Evolutionary conservation across 2,113 vertebrate species (phyloP).

Genomic region (Raja brachyura): DNA sequence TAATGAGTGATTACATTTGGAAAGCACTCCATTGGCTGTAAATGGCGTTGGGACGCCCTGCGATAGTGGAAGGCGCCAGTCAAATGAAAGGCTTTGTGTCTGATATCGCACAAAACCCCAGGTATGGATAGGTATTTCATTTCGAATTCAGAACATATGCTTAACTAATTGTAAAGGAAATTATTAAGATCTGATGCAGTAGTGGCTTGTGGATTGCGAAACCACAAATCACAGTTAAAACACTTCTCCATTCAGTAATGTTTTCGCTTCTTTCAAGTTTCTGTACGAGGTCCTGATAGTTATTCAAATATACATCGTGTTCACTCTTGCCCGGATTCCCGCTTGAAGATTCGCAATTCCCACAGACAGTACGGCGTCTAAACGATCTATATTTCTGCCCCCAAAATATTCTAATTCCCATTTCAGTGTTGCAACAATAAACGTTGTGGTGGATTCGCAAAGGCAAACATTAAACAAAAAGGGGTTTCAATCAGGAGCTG

Average conservation of each 20-base stretch:
- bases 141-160: too few species aligned
- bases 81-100: background rate
- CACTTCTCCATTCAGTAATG: background rate
- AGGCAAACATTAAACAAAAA: background rate
- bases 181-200: background rate
- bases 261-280: background rate
- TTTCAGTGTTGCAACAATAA: background rate
- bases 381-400: background rate
- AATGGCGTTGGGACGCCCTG: background rate
- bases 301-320: background rate
- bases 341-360: background rate
- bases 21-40: background rate
- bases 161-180: slow-evolving; percentile 1
- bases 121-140: background rate
- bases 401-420: background rate
- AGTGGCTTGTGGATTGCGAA: background rate
- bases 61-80: background rate
- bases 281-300: background rate
- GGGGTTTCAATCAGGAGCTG: too few species aligned
- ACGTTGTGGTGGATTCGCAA: background rate
- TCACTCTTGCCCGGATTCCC: background rate
- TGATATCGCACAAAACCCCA: background rate
- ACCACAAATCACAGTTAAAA: background rate
- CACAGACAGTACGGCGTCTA: slow-evolving; percentile 10
- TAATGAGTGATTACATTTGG: too few species aligned